These are phyloP conservation scores for Ginglymostoma cirratum DNA, from an alignment of 2,113 vertebrate species.

Conservation along the genomic window DNA sequence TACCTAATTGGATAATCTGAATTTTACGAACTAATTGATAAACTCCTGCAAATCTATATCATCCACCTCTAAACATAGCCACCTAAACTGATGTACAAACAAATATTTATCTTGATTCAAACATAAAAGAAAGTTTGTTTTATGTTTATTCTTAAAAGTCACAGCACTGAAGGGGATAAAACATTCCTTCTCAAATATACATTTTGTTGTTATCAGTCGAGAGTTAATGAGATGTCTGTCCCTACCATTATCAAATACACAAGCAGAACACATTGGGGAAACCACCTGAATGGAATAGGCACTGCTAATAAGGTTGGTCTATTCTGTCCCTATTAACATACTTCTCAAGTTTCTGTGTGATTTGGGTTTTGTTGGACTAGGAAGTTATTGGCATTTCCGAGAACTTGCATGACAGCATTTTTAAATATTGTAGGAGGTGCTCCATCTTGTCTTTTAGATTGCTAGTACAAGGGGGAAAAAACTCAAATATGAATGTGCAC, in stretches of 20 bases:
- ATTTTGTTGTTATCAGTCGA: no score
- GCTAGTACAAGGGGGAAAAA: neutral
- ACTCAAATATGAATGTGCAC: neutral
- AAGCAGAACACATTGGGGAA: neutral
- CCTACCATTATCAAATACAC: neutral
- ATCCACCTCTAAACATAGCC: no score
- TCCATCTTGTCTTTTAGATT: neutral
- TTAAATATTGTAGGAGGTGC: neutral
- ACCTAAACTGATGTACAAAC: no score
- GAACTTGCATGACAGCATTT: neutral
- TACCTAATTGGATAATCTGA: constrained; percentile 37
- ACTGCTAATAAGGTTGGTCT: neutral
- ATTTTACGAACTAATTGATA: constrained; percentile 33
- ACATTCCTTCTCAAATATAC: no score
- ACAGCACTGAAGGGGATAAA: no score
- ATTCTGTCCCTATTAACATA: neutral
- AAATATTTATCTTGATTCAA: no score
- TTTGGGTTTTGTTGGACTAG: neutral
- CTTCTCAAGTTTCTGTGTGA: neutral
- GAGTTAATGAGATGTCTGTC: neutral
- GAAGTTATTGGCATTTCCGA: neutral
- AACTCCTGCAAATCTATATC: neutral
- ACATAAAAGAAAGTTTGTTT: no score
- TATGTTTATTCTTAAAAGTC: no score
- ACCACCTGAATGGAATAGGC: neutral